phyloP scores from a whole-genome alignment of 37 sponge, comb jelly and placozoan species.

The Beroe ovata region DNA sequence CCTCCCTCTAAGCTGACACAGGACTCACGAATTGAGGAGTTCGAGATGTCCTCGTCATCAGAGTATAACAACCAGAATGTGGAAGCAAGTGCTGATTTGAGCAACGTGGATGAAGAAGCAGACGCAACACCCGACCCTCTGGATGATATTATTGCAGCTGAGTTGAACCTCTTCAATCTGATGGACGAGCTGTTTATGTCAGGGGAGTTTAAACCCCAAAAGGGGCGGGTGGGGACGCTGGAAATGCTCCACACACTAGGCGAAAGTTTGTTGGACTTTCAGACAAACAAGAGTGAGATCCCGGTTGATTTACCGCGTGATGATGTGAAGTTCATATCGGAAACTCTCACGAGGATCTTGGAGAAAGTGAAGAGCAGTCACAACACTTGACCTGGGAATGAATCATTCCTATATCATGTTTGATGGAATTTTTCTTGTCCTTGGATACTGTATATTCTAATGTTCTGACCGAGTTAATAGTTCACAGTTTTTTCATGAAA shows the following conservation, averaged over 20 bases:
- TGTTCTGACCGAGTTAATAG: neutral
- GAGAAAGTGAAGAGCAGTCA: neutral
- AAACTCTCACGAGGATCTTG: neutral
- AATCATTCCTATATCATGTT: too few species aligned
- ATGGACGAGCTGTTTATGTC: slow-evolving; percentile 25
- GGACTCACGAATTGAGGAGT: too few species aligned
- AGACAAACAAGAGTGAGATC: slow-evolving; percentile 19
- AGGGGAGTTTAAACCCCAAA: neutral
- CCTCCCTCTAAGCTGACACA: neutral
- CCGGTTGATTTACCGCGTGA: slow-evolving; percentile 16
- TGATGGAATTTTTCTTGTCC: too few species aligned
- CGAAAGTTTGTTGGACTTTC: slow-evolving; percentile 7
- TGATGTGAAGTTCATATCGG: slow-evolving; percentile 1
- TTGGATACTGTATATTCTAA: too few species aligned
- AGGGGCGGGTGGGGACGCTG: neutral
- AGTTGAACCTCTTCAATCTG: slow-evolving; percentile 5
- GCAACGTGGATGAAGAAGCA: too few species aligned
- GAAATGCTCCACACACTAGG: neutral
- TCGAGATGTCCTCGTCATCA: too few species aligned
- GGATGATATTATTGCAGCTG: too few species aligned
- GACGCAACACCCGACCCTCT: too few species aligned
- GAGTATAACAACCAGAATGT: too few species aligned
- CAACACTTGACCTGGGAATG: too few species aligned
- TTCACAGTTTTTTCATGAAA: neutral
- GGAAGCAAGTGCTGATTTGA: too few species aligned